These are phyloP conservation scores for Butastur rufipennis DNA, from an alignment of 2,113 vertebrate species.

Conservation along the genomic window DNA sequence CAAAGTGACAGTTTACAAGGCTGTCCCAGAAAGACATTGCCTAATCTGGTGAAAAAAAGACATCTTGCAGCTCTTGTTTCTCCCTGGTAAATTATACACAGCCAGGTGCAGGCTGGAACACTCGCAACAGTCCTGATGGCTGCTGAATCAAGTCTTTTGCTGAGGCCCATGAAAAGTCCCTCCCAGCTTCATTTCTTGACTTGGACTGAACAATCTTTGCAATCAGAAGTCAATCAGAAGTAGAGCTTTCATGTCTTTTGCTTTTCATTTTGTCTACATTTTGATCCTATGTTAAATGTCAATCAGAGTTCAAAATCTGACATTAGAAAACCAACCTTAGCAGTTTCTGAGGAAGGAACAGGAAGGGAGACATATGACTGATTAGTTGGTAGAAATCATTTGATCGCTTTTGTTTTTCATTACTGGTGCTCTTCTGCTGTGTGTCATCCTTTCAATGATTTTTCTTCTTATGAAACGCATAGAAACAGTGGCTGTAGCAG, in stretches of 20 bases:
- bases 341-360: neutral
- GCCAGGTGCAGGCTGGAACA: neutral
- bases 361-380: neutral
- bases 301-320: constrained; percentile 6
- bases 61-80: neutral
- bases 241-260: neutral
- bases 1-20: neutral
- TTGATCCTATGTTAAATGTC: neutral
- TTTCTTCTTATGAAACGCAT: neutral
- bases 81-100: neutral
- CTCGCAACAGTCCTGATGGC: neutral
- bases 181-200: neutral
- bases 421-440: neutral
- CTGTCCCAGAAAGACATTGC: neutral
- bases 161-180: neutral
- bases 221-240: neutral
- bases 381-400: neutral
- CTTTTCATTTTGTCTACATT: neutral
- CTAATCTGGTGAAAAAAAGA: neutral
- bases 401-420: neutral
- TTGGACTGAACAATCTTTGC: neutral
- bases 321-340: neutral
- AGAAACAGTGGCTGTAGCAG: neutral
- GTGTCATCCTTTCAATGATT: neutral
- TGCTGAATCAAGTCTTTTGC: neutral